Conservation (phyloP, 2,797 vertebrate species). For the Microctenopoma stevenorrisi region DNA sequence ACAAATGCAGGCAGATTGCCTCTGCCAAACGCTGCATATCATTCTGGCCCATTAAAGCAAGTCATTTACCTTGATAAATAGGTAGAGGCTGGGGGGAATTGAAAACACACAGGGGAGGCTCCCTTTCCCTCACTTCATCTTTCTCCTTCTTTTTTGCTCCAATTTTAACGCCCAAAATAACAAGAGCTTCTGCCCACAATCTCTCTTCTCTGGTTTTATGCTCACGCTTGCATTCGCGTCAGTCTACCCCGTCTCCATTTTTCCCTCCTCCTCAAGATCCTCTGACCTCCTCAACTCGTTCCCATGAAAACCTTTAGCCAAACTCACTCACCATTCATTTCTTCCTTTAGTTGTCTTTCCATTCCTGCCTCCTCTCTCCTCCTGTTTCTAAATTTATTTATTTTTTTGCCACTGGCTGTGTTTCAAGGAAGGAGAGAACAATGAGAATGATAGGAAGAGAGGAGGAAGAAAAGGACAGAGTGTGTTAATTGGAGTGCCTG, state of each 20-base stretch:
- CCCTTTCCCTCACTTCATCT: slow-evolving; percentile 40
- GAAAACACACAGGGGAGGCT: slow-evolving; percentile 54
- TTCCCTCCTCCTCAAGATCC: slow-evolving; percentile 17
- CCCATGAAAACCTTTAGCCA: slow-evolving; percentile 40
- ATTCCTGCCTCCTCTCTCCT: slow-evolving; percentile 32
- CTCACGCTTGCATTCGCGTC: slow-evolving; percentile 15
- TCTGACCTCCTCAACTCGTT: slow-evolving; percentile 34
- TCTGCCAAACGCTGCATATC: slow-evolving; percentile 77
- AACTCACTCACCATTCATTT: slow-evolving; percentile 18
- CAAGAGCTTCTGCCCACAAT: slow-evolving; percentile 2
- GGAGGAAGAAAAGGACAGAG: slow-evolving; percentile 58
- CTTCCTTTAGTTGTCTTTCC: slow-evolving; percentile 27
- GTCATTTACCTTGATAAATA: slow-evolving; percentile 78
- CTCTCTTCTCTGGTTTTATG: neutral
- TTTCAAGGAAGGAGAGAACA: slow-evolving; percentile 59
- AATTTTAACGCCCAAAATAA: slow-evolving; percentile 33
- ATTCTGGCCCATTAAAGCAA: slow-evolving; percentile 73
- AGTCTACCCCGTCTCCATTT: slow-evolving; percentile 19
- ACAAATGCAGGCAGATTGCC: slow-evolving; percentile 74
- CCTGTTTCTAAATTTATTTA: slow-evolving; percentile 46
- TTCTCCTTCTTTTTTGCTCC: slow-evolving; percentile 36
- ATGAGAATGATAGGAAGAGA: slow-evolving; percentile 38
- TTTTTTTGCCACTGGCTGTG: slow-evolving; percentile 54
- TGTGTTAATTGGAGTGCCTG: slow-evolving; percentile 81
- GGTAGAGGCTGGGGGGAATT: slow-evolving; percentile 61